Conservation (phyloP, 2,888 invertebrate genomes). For the Ophonus ardosiacus region DNA sequence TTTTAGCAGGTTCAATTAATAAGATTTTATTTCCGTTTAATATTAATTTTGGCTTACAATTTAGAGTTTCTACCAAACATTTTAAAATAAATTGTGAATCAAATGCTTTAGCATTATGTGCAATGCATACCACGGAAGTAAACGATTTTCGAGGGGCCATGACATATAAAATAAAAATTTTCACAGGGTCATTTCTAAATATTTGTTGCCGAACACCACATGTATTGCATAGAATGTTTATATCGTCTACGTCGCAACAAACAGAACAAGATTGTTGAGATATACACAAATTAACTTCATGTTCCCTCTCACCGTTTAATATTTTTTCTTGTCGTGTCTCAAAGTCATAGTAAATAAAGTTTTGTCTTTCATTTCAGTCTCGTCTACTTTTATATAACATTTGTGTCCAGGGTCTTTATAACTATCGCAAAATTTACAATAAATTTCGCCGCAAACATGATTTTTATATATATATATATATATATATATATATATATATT, state of each 20-base stretch:
- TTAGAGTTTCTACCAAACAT: constrained; percentile 66
- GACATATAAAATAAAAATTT: not conserved
- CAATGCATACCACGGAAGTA: constrained; percentile 4
- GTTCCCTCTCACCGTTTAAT: too few species aligned
- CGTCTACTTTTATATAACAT: constrained; percentile 12
- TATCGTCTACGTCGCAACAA: not conserved
- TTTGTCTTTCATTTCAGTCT: not conserved
- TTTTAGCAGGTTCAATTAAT: constrained; percentile 64
- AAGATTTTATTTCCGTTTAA: not conserved
- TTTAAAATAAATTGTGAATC: too few species aligned
- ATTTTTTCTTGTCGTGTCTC: not conserved
- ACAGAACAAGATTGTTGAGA: constrained; percentile 31
- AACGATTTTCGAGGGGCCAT: not conserved
- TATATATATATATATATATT: not conserved
- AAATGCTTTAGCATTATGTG: constrained; percentile 61
- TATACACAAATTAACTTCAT: too few species aligned
- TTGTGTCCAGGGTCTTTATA: constrained; percentile 12
- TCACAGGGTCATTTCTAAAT: not conserved
- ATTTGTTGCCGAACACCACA: not conserved
- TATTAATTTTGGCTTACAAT: constrained; percentile 41
- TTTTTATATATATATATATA: too few species aligned
- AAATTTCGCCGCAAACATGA: constrained; percentile 20
- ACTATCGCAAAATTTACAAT: not conserved
- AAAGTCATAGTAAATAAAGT: too few species aligned
- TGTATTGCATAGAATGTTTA: constrained; percentile 10